These are phyloP conservation scores for Coptotermes formosanus DNA, from an alignment of 1,140 invertebrate genomes.

Conservation along the genomic window DNA sequence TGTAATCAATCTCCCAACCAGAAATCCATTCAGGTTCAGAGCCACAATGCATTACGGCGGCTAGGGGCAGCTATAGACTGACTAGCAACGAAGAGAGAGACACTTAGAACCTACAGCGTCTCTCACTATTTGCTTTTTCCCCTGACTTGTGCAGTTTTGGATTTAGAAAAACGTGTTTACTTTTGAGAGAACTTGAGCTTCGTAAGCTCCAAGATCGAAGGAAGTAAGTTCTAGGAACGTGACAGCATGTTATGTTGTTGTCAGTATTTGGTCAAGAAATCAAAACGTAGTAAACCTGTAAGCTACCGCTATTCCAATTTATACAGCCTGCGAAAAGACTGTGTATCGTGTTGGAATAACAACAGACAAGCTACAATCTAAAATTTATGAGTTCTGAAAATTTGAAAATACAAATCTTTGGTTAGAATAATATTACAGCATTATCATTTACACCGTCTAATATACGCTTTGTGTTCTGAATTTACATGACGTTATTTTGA, in stretches of 20 bases:
- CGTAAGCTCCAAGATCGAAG: background rate
- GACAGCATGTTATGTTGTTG: background rate
- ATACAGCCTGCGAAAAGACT: no score
- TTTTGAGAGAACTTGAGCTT: background rate
- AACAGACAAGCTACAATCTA: no score
- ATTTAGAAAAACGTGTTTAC: background rate
- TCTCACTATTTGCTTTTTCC: background rate
- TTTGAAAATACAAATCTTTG: no score
- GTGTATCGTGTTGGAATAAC: no score
- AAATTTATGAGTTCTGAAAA: no score
- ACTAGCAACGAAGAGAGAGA: background rate
- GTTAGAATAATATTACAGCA: no score
- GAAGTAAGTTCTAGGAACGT: background rate
- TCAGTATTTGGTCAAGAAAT: background rate
- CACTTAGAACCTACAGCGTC: background rate
- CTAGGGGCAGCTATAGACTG: background rate
- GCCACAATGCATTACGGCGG: background rate
- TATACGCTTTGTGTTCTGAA: no score
- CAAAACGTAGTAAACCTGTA: background rate
- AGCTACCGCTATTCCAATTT: no score
- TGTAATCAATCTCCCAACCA: constrained; percentile 7
- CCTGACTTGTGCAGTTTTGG: background rate
- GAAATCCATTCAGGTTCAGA: background rate
- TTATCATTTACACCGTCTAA: no score
- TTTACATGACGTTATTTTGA: no score